phyloP scores from a whole-genome alignment of 2,113 vertebrate species.

The Colaptes auratus region DNA sequence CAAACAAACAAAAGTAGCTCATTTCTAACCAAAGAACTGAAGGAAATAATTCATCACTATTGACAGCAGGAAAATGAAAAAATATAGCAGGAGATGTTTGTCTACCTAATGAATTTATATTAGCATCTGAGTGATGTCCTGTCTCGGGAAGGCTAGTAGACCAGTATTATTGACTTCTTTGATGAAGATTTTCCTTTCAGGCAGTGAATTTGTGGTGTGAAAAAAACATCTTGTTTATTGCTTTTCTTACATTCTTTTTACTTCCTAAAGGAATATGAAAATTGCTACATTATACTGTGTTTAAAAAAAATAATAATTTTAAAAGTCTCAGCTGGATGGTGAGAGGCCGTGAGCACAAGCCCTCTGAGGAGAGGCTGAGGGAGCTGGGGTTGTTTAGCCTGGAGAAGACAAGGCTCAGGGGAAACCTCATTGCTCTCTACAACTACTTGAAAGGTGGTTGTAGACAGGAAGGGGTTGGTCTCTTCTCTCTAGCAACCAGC shows the following conservation, averaged over 20 bases:
- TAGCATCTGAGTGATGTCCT: neutral
- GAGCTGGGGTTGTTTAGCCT: no score
- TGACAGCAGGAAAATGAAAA: constrained; percentile 37
- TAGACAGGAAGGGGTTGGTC: no score
- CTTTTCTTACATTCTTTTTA: neutral
- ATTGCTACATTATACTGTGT: neutral
- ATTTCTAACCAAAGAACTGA: neutral
- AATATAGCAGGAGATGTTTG: constrained; percentile 18
- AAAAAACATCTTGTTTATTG: neutral
- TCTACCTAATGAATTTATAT: neutral
- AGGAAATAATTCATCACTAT: neutral
- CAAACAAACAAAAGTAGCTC: neutral
- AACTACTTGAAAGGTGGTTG: no score
- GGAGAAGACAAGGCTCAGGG: no score
- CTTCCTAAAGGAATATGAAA: neutral
- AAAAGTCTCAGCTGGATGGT: neutral
- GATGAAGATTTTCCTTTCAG: neutral
- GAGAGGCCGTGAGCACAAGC: no score
- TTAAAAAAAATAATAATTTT: neutral
- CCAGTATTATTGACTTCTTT: constrained; percentile 5
- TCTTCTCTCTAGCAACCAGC: no score
- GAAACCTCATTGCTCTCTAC: no score
- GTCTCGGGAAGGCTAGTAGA: constrained; percentile 18
- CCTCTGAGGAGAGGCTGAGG: no score
- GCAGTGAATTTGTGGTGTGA: neutral